phyloP scores from a whole-genome alignment of 1,140 invertebrate species.

The Zaprionus capensis region DNA sequence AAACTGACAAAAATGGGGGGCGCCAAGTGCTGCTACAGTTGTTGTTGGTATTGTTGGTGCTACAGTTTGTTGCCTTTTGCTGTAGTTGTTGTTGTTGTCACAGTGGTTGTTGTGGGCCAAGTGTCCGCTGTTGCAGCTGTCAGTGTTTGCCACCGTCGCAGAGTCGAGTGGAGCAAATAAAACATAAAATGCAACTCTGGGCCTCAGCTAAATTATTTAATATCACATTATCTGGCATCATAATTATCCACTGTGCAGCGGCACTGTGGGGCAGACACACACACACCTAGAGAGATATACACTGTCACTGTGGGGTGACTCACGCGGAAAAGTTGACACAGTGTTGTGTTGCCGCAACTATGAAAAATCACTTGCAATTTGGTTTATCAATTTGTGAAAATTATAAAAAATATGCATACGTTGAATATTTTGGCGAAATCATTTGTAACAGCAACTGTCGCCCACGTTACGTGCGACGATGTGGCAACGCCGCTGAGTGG shows the following conservation, averaged over 20 bases:
- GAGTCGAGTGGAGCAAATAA: slow-evolving; percentile 63
- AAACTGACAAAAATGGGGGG: slow-evolving; percentile 46
- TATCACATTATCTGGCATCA: slow-evolving; percentile 82
- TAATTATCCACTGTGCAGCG: slow-evolving; percentile 63
- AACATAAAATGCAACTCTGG: slow-evolving; percentile 55
- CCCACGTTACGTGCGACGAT: slow-evolving; percentile 61
- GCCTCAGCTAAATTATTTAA: slow-evolving; percentile 61
- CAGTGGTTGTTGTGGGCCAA: slow-evolving; percentile 26
- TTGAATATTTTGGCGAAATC: slow-evolving; percentile 81
- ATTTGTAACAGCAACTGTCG: slow-evolving; percentile 72
- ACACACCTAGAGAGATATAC: not conserved
- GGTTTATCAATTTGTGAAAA: slow-evolving; percentile 83
- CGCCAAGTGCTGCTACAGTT: slow-evolving; percentile 53
- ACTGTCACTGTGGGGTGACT: slow-evolving; percentile 43
- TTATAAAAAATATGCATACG: slow-evolving; percentile 83
- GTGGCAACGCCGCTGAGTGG: slow-evolving; percentile 60
- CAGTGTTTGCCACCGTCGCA: slow-evolving; percentile 71
- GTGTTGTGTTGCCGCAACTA: slow-evolving; percentile 37
- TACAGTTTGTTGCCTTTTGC: not conserved
- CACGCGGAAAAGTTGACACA: slow-evolving; percentile 29
- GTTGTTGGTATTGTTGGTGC: slow-evolving; percentile 18
- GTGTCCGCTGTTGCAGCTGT: slow-evolving; percentile 73
- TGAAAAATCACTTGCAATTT: slow-evolving; percentile 83
- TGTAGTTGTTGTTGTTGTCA: slow-evolving; percentile 17
- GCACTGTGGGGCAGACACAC: not conserved